Evolutionary conservation across 2,113 vertebrate species (phyloP).

Genomic region (Pipra filicauda): DNA sequence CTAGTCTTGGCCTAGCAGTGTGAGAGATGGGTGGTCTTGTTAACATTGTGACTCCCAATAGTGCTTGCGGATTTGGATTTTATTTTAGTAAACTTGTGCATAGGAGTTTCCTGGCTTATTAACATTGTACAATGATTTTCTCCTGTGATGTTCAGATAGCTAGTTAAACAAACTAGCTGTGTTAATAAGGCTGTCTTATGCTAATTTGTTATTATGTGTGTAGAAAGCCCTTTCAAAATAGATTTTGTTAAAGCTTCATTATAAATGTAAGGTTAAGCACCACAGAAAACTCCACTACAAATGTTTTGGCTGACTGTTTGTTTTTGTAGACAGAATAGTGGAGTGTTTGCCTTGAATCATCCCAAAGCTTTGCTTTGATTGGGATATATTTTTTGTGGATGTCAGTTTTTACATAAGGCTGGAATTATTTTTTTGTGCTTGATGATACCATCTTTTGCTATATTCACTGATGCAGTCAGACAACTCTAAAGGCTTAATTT

Average conservation of each 20-base stretch:
- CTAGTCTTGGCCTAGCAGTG: neutral
- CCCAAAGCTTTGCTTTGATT: neutral
- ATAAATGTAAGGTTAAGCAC: neutral
- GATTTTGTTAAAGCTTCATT: neutral
- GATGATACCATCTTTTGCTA: neutral
- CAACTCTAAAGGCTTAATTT: neutral
- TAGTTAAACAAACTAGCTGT: neutral
- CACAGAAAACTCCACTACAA: neutral
- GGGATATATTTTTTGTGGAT: neutral
- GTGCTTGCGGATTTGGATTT: neutral
- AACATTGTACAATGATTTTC: neutral
- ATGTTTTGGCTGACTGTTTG: neutral
- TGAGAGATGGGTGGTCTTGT: neutral
- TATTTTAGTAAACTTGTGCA: neutral
- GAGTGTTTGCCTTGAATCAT: neutral
- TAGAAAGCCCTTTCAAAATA: neutral
- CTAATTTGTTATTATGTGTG: neutral
- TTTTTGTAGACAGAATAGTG: neutral
- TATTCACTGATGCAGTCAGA: neutral
- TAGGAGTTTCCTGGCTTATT: neutral
- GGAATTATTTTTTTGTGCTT: neutral
- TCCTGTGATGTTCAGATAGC: neutral
- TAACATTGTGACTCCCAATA: neutral
- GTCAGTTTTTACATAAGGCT: neutral
- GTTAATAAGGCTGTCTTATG: neutral